These are phyloP conservation scores for Grantiella picta DNA, from an alignment of 2,113 vertebrate species.

Conservation along the genomic window DNA sequence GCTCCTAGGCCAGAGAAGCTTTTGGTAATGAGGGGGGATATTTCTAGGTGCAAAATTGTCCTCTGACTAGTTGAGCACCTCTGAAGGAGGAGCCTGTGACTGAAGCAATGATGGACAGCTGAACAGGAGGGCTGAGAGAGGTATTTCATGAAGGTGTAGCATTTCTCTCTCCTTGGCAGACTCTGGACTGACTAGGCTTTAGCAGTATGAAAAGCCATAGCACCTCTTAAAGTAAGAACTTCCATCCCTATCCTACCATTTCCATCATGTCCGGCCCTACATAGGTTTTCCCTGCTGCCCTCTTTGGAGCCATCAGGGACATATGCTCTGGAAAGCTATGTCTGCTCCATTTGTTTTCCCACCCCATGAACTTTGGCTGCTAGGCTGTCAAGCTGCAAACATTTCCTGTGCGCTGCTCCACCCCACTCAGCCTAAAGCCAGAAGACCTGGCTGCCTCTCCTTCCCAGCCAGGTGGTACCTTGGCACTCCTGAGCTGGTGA, in stretches of 20 bases:
- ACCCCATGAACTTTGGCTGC: neutral
- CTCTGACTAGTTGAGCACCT: neutral
- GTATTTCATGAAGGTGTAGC: neutral
- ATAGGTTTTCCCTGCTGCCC: rapidly evolving
- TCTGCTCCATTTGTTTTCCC: neutral
- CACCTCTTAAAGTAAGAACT: neutral
- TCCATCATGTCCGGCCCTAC: neutral
- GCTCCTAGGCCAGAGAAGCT: neutral
- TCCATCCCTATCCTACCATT: neutral
- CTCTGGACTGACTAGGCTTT: neutral
- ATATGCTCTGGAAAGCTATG: neutral
- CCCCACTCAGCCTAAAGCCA: neutral
- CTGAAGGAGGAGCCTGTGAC: neutral
- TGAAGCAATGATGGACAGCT: neutral
- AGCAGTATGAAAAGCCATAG: neutral
- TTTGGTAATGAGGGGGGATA: neutral
- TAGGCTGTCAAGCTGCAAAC: neutral
- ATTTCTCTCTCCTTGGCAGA: neutral
- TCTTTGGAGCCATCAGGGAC: neutral
- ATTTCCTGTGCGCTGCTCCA: neutral
- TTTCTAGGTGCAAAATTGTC: neutral
- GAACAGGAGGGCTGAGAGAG: neutral
- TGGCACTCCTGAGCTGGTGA: neutral
- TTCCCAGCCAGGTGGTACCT: neutral
- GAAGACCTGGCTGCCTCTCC: neutral